These are phyloP conservation scores for Rafetus swinhoei DNA, from an alignment of 2,113 vertebrate species.

Conservation along the genomic window DNA sequence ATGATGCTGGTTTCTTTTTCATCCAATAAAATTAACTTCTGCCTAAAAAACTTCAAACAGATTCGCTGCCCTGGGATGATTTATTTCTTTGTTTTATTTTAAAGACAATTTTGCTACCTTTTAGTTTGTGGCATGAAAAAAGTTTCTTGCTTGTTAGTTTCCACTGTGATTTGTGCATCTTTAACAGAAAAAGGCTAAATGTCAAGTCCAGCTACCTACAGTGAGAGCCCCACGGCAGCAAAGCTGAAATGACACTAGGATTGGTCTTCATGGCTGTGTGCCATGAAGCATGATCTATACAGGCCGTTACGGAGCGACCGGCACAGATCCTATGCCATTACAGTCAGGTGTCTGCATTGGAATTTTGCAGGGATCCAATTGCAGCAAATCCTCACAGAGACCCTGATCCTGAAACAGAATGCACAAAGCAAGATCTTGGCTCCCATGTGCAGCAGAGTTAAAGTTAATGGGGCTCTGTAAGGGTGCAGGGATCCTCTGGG, in stretches of 20 bases:
- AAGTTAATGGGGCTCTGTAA: background rate
- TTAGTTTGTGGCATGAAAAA: background rate
- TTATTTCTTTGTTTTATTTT: constrained; percentile 29
- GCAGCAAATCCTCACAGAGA: background rate
- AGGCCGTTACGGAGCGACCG: background rate
- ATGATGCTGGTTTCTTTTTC: constrained; percentile 52
- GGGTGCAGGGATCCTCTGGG: background rate
- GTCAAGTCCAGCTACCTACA: background rate
- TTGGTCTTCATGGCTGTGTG: background rate
- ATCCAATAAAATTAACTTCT: constrained; percentile 58
- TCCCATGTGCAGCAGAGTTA: background rate
- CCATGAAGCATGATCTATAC: background rate
- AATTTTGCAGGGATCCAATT: background rate
- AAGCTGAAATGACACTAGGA: background rate
- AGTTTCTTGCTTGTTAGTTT: background rate
- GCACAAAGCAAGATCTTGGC: background rate
- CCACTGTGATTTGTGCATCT: background rate
- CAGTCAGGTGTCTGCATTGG: background rate
- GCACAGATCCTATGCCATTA: background rate
- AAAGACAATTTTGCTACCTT: constrained; percentile 42
- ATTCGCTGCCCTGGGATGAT: background rate
- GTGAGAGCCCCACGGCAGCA: background rate
- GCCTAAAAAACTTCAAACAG: constrained; percentile 50
- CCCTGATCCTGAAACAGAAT: background rate
- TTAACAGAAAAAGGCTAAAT: background rate